Base-by-base conservation (phyloP, 2,797 vertebrate species). In the Astyanax mexicanus region DNA sequence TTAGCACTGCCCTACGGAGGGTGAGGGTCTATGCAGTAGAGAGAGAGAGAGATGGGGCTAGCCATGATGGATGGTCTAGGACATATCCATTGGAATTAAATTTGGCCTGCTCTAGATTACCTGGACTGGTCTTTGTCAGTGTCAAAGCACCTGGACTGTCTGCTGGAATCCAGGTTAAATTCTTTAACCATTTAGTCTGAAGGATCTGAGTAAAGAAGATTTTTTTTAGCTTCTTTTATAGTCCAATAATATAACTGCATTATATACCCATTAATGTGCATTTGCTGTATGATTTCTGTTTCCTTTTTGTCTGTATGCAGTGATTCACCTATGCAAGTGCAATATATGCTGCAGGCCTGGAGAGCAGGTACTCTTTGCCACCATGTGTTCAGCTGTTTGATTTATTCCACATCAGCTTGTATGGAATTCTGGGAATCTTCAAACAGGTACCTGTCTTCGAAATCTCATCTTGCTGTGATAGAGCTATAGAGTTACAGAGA, bases 391-490 rank as follows among this genome's bases (percentile, higher is more conserved):
- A 84, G 77, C 81, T 77, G 80, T 82, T 83, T 89, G 90, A 92
- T 92, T 92, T 92, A 92, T 88, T 81, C 85, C 82, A 81, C 72
- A 83, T 84, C 88, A 86, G 87, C 88, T 88, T 88, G 86, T 86
- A 81, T 91, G 89, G 89, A 91, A 92, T 92, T 89, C 87, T 84
- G 88, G 89, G 91, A 90, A 90, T 92, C 88, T 91, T 91, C 88
- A 91, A 92, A 91, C 90, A 92, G 90, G 92, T 92, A 92, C 89
- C 87, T 85, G 87, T 88, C 89, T 90, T 92, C 91, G 90, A 93
- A 91, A 92, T 90, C 86, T 88, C 89, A 90, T 91, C 89, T 90
- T 79, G 62, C 66, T 84, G 71, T 86, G 86, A 91, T 86, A 86
- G 89, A 89, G 89, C 60, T 81, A 80, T n/a, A n/a, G n/a, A n/a